Percentiles rank a stretch among this genome's conserved stretches.
Conservation (phyloP, 1,140 invertebrate genomes). For the Saxidomus purpurata region DNA sequence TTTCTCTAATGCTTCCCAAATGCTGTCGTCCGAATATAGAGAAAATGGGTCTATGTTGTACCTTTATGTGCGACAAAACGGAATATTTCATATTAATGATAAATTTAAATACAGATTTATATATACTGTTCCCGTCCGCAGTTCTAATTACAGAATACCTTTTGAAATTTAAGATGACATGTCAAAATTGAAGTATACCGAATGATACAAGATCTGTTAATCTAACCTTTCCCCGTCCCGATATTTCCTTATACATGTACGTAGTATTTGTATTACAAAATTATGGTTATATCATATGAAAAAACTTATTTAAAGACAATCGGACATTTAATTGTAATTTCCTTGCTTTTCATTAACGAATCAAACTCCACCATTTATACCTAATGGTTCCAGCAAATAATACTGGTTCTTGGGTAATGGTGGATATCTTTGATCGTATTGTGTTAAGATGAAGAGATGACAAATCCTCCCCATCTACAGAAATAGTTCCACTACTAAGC, state of each 20-base stretch:
- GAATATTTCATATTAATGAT: not conserved
- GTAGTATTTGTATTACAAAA: too few relatives aligned
- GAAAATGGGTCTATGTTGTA: constrained; percentile 71
- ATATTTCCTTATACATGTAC: too few relatives aligned
- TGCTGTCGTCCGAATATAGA: constrained; percentile 83
- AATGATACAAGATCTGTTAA: too few relatives aligned
- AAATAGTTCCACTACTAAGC: constrained; percentile 79
- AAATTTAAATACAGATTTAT: not conserved
- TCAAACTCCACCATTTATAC: too few relatives aligned
- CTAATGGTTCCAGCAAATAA: constrained; percentile 84
- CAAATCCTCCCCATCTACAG: constrained; percentile 79
- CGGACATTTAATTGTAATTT: too few relatives aligned
- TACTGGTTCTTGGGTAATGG: constrained; percentile 86
- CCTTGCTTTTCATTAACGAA: too few relatives aligned
- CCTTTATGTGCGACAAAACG: constrained; percentile 27
- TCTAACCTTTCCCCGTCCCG: too few relatives aligned
- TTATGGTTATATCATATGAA: too few relatives aligned
- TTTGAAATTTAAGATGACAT: not conserved
- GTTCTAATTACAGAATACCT: not conserved
- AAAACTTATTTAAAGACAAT: too few relatives aligned
- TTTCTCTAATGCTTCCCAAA: constrained; percentile 89
- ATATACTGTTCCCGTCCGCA: not conserved
- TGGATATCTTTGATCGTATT: constrained; percentile 79
- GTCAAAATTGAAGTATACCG: too few relatives aligned
- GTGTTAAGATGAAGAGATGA: constrained; percentile 70